Evolutionary conservation across 2,113 vertebrate species (phyloP).

Genomic region (Paedocypris sp.): DNA sequence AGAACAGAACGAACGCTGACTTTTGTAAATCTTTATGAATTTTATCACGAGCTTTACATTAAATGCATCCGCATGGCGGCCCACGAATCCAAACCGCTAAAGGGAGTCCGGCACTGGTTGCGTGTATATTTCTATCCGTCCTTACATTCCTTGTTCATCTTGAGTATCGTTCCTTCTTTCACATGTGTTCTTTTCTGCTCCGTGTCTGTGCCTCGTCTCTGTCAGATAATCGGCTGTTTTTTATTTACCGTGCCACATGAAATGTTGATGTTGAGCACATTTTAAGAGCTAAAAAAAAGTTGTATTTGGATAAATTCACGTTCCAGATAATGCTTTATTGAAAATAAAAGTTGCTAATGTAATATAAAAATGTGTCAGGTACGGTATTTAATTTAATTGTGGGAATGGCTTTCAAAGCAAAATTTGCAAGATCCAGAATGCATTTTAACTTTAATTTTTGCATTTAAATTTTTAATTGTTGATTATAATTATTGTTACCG

Average conservation of each 20-base stretch:
- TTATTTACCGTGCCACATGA: slow-evolving; percentile 20
- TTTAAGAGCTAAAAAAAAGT: slow-evolving; percentile 9
- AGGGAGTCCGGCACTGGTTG: slow-evolving; percentile 49
- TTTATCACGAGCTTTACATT: slow-evolving; percentile 44
- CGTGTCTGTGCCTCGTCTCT: slow-evolving; percentile 12
- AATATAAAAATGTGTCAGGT: neutral
- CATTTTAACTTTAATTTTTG: too few species aligned
- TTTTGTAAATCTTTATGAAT: slow-evolving; percentile 55
- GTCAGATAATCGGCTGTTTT: slow-evolving; percentile 33
- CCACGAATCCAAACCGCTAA: slow-evolving; percentile 30
- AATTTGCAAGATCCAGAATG: too few species aligned
- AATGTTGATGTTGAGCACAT: slow-evolving; percentile 6
- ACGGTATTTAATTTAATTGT: neutral
- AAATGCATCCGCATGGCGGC: slow-evolving; percentile 58
- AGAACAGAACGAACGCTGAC: slow-evolving; percentile 23
- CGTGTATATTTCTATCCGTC: slow-evolving; percentile 62
- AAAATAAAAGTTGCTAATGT: slow-evolving; percentile 35
- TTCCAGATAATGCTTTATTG: slow-evolving; percentile 13
- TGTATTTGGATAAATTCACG: slow-evolving; percentile 11
- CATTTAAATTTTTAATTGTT: too few species aligned
- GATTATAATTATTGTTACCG: neutral
- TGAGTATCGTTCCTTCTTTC: slow-evolving; percentile 5
- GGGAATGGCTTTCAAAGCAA: neutral
- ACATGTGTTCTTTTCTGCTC: too few species aligned
- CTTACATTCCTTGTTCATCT: slow-evolving; percentile 2